Conservation (phyloP, 2,113 vertebrate species). For the Eolophus roseicapilla region DNA sequence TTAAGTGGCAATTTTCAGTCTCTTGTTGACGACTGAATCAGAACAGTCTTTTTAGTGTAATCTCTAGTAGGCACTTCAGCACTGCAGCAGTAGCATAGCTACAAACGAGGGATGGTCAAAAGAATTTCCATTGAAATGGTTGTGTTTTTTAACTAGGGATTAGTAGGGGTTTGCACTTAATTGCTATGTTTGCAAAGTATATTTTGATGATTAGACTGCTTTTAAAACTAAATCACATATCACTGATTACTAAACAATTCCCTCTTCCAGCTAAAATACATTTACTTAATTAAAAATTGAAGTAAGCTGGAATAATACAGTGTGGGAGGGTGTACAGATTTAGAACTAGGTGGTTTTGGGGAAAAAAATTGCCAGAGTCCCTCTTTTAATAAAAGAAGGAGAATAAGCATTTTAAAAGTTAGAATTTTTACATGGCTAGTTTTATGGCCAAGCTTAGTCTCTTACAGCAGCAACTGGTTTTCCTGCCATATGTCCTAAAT, state of each 20-base stretch:
- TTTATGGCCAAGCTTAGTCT: background rate
- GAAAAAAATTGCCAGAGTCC: background rate
- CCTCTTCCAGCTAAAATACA: background rate
- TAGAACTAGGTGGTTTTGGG: background rate
- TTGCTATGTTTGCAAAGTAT: background rate
- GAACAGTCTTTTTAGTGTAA: background rate
- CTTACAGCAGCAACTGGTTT: background rate
- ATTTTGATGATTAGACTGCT: background rate
- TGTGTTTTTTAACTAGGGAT: background rate
- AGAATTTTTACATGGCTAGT: background rate
- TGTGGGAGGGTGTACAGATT: background rate
- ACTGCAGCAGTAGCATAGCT: background rate
- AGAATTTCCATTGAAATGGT: background rate
- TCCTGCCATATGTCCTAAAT: background rate
- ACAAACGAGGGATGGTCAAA: background rate
- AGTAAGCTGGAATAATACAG: background rate
- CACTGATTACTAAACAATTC: background rate
- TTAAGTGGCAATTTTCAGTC: background rate
- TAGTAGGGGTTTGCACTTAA: background rate
- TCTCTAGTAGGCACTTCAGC: background rate
- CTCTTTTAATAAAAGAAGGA: background rate
- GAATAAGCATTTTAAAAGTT: background rate
- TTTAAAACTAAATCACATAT: background rate
- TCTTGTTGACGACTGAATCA: accelerated
- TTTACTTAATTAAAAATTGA: background rate